phyloP scores from a whole-genome alignment of 1,140 invertebrate genomes.

The Phocides pigmalion region DNA sequence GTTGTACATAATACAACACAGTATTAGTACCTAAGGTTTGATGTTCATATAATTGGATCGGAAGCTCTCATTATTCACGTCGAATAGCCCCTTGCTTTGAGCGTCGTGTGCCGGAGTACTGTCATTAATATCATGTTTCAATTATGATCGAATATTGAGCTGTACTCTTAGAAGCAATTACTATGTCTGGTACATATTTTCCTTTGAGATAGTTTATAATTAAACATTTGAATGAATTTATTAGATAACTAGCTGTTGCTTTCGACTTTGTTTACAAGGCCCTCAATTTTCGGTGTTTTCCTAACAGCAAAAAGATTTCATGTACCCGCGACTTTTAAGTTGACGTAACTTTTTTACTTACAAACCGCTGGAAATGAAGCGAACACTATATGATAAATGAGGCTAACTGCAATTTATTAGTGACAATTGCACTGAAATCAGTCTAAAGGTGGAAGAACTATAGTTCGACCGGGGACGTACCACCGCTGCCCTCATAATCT shows the following conservation, averaged over 20 bases:
- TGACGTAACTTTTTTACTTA: no score
- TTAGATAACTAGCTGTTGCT: background rate
- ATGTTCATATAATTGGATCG: slow-evolving; percentile 42
- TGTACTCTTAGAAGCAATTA: slow-evolving; percentile 19
- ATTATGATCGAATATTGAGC: slow-evolving; percentile 26
- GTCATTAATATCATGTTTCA: slow-evolving; percentile 31
- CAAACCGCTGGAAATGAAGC: no score
- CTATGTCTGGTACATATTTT: background rate
- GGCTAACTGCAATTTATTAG: no score
- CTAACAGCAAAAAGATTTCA: no score
- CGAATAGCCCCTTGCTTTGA: slow-evolving; percentile 36
- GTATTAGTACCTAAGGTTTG: background rate
- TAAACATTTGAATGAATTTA: background rate
- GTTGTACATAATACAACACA: background rate
- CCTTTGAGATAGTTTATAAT: slow-evolving; percentile 4
- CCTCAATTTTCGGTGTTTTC: no score
- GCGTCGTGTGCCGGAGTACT: slow-evolving; percentile 7
- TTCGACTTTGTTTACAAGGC: background rate
- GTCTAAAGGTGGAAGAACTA: no score
- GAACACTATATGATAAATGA: no score
- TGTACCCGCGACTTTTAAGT: no score
- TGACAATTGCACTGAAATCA: no score
- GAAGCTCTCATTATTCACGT: slow-evolving; percentile 41
- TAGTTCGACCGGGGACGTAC: no score
- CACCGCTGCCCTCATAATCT: no score